Conservation (phyloP, 2,888 invertebrate genomes). For the Cylloceria caligata region DNA sequence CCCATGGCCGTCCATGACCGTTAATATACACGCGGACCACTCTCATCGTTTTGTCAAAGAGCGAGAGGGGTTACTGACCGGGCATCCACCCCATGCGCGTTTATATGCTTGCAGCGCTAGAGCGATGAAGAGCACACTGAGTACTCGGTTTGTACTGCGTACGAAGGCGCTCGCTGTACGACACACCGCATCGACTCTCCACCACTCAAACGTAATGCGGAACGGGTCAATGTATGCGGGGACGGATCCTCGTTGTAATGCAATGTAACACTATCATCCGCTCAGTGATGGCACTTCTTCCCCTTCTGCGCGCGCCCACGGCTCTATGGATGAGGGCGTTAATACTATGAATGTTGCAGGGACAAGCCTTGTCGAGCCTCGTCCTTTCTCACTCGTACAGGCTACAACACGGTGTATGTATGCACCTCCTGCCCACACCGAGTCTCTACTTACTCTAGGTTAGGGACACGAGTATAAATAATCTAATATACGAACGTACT, state of each 20-base stretch:
- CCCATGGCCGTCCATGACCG: slow-evolving; percentile 72
- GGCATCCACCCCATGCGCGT: slow-evolving; percentile 80
- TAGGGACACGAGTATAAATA: slow-evolving; percentile 73
- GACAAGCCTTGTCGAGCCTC: slow-evolving; percentile 43
- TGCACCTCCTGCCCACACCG: slow-evolving; percentile 62
- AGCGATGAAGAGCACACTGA: slow-evolving; percentile 52
- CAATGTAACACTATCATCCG: slow-evolving; percentile 72
- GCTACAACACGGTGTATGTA: background rate
- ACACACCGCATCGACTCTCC: background rate
- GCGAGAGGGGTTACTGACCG: slow-evolving; percentile 80
- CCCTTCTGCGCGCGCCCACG: background rate
- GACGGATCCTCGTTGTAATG: slow-evolving; percentile 49
- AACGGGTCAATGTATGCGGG: slow-evolving; percentile 32
- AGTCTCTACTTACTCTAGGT: slow-evolving; percentile 76
- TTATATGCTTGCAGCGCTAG: slow-evolving; percentile 75
- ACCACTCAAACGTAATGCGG: slow-evolving; percentile 5
- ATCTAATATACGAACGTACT: slow-evolving; percentile 61
- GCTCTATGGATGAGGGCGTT: slow-evolving; percentile 43
- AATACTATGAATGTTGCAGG: slow-evolving; percentile 50
- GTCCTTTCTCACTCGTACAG: slow-evolving; percentile 18
- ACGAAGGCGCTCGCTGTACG: slow-evolving; percentile 9
- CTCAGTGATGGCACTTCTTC: slow-evolving; percentile 58
- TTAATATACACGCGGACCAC: slow-evolving; percentile 59
- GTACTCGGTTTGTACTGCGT: slow-evolving; percentile 5
- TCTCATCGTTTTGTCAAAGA: slow-evolving; percentile 49